These are phyloP conservation scores for Solea solea DNA, from an alignment of 2,113 vertebrate genomes.

Conservation along the genomic window DNA sequence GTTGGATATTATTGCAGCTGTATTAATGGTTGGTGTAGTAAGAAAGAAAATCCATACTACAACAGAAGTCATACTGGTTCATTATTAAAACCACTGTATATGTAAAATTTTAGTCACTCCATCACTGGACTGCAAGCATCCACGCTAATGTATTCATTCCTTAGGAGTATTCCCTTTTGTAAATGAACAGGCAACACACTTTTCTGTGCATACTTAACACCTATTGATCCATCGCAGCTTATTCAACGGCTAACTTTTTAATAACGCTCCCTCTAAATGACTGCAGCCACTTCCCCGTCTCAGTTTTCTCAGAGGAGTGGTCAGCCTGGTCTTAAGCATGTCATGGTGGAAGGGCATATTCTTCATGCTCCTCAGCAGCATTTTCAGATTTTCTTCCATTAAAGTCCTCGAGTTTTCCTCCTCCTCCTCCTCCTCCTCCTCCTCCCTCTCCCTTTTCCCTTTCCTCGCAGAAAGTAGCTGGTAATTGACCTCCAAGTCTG, in stretches of 20 bases:
- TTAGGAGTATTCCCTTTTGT: background rate
- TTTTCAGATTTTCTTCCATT: background rate
- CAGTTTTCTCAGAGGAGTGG: background rate
- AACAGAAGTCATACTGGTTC: background rate
- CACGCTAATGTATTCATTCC: conserved; percentile 1
- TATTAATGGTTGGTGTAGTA: no score
- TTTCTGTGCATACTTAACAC: conserved; percentile 30
- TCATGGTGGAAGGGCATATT: no score
- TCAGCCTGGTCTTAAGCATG: conserved; percentile 1
- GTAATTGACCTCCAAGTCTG: conserved; percentile 4
- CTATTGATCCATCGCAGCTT: background rate
- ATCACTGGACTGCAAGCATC: background rate
- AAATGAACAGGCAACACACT: conserved; percentile 1
- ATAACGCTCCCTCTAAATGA: conserved; percentile 17
- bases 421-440: background rate
- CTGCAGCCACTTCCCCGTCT: conserved; percentile 4
- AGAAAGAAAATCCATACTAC: no score
- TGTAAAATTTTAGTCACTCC: background rate
- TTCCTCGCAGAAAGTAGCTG: background rate
- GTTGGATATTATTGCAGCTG: no score
- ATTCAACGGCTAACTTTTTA: conserved; percentile 20
- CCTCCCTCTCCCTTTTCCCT: background rate
- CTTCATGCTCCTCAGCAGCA: no score
- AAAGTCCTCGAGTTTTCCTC: background rate
- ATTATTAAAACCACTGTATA: background rate